Evolutionary conservation across 2,888 invertebrate species (phyloP), one percentile per base, ranked within the genome.

Genomic region (Stenodera caucasica): DNA sequence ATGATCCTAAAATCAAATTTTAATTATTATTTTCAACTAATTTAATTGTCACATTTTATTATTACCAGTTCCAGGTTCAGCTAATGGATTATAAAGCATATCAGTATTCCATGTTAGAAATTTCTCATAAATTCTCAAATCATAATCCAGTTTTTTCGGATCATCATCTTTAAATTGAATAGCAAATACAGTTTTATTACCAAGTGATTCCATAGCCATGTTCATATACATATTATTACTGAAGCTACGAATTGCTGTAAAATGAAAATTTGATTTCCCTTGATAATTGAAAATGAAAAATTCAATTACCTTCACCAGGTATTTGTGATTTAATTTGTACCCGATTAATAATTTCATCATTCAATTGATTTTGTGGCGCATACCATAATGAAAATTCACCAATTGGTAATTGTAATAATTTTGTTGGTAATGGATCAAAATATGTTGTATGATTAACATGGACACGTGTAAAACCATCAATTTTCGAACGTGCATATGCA

Each of bases 401-500:
- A 26, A 61, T 64, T 29, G 65, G 60, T 23, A 69, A 58, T 33
- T 57, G 53, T 4, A 68, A 62, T 6, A 53, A 49, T 15, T 66
- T 26, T n/a, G 62, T 54, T 9, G 54, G 56, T 32, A 21, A 12
- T 32, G 57, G 49, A 2, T 70, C 61, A 55, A 68, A 66, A 61
- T 76, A 75, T 3, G 74, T 75, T 0, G 78, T 69, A 18, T 69
- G 65, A 14, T 68, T 65, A 18, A 78, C 62, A 56, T 72, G 73
- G 9, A 64, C 51, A 67, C 77, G 79, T n/a, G 72, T 73, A n/a
- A 80, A 65, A 2, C 70, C 71, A 18, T 64, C 67, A 14, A 80
- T 68, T 71, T 78, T 70, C n/a, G 76, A 73, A 64, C 79, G 67
- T 18, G 68, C 75, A 66, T 76, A 79, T 15, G 77, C 77, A n/a